Evolutionary conservation across 2,113 vertebrate genomes (phyloP).

Genomic region (Amphilophus citrinellus): DNA sequence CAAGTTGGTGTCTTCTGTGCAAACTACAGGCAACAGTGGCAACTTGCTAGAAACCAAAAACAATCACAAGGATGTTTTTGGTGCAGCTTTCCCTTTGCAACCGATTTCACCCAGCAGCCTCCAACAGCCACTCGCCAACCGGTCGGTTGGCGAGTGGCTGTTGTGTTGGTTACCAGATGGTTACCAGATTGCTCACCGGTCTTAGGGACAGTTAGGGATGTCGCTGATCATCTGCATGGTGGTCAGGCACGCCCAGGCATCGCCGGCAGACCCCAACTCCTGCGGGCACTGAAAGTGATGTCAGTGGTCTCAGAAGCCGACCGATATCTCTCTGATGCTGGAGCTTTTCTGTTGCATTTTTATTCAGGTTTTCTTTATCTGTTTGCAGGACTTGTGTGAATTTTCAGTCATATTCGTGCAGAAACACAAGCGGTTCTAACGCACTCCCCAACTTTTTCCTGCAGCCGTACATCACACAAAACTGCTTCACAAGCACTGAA

Average conservation of each 20-base stretch:
- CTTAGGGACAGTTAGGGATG: not conserved
- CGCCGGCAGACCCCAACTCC: too few relatives aligned
- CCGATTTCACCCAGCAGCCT: not conserved
- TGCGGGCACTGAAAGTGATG: not conserved
- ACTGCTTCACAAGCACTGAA: constrained; percentile 11
- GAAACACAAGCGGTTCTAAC: not conserved
- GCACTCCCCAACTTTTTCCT: not conserved
- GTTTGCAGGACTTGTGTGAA: not conserved
- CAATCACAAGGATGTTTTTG: not conserved
- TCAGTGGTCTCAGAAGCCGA: not conserved
- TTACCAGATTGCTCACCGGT: not conserved
- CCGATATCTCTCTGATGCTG: not conserved
- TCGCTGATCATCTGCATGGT: not conserved
- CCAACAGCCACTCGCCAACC: not conserved
- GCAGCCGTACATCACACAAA: not conserved
- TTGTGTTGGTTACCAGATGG: not conserved
- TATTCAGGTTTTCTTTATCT: not conserved
- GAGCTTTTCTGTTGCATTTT: not conserved
- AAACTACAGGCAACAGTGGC: not conserved
- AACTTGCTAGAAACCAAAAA: not conserved
- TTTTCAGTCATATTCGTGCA: not conserved
- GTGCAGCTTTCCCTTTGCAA: not conserved
- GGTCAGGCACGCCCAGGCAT: too few relatives aligned
- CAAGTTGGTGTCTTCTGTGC: not conserved
- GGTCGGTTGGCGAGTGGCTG: too few relatives aligned